Conservation (phyloP, 2,113 vertebrate species). For the Rhizomys pruinosus region DNA sequence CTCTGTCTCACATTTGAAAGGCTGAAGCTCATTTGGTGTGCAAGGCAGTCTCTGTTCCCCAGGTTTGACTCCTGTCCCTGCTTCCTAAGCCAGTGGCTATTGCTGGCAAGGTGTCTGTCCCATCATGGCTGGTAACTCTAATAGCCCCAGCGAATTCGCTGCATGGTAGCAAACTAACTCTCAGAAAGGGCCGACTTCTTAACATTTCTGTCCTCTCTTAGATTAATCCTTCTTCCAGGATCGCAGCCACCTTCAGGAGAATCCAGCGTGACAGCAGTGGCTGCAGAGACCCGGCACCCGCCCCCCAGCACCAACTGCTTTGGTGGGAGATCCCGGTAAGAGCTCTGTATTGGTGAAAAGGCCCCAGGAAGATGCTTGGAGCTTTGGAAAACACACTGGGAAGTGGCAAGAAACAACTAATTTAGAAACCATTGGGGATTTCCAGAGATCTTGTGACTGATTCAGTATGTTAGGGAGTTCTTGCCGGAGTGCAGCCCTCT, state of each 20-base stretch:
- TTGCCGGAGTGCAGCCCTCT: background rate
- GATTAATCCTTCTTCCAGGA: slow-evolving; percentile 73
- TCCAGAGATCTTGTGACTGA: background rate
- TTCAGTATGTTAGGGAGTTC: background rate
- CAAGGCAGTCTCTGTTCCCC: background rate
- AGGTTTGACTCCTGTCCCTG: background rate
- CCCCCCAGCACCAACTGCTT: slow-evolving; percentile 85
- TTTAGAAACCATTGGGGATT: background rate
- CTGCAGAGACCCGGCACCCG: slow-evolving; percentile 79
- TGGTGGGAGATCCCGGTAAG: slow-evolving; percentile 86
- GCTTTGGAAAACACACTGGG: background rate
- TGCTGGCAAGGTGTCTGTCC: background rate
- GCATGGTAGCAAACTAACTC: background rate
- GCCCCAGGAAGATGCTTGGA: background rate
- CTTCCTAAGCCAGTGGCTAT: background rate
- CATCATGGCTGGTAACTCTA: background rate
- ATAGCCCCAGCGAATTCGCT: background rate
- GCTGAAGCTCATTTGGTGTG: background rate
- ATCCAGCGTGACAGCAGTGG: background rate
- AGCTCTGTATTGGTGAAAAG: background rate
- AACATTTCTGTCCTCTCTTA: slow-evolving; percentile 20
- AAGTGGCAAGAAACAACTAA: background rate
- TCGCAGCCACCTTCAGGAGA: slow-evolving; percentile 83
- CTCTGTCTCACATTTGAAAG: background rate
- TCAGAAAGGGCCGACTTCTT: slow-evolving; percentile 26